Evolutionary conservation across 2,797 vertebrate genomes (phyloP).

Genomic region (Fratercula arctica): DNA sequence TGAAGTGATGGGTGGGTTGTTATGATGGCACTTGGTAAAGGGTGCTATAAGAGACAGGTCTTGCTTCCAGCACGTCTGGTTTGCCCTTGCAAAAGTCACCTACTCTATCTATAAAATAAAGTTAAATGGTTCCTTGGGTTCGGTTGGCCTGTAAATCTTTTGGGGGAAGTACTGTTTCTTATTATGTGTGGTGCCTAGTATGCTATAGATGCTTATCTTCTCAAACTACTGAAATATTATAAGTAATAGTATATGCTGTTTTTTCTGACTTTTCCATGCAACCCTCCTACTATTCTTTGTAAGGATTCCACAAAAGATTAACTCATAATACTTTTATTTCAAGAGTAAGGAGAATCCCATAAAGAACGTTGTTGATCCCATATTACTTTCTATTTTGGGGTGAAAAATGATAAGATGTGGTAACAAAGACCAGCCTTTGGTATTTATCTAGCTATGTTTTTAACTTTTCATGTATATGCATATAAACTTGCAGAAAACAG

Average conservation of each 20-base stretch:
- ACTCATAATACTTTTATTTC: neutral
- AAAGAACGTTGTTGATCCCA: neutral
- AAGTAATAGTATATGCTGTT: neutral
- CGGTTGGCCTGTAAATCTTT: neutral
- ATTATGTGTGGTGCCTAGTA: no score
- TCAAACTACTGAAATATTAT: neutral
- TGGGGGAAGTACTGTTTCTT: neutral
- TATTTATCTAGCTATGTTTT: neutral
- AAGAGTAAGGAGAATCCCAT: neutral
- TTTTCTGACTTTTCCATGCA: neutral
- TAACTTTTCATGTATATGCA: neutral
- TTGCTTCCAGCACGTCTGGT: neutral
- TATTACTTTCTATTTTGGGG: neutral
- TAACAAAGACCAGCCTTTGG: neutral
- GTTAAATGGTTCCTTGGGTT: neutral
- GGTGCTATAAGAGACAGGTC: neutral
- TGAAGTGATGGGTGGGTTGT: neutral
- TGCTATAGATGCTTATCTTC: neutral
- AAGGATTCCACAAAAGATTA: neutral
- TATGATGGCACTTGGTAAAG: neutral
- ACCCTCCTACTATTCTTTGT: neutral
- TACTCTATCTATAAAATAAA: neutral
- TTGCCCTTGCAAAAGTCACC: neutral
- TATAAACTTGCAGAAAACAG: neutral
- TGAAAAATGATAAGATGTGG: accelerated